Evolutionary conservation across 1,140 invertebrate species (phyloP).

Genomic region (Ceratina australensis): DNA sequence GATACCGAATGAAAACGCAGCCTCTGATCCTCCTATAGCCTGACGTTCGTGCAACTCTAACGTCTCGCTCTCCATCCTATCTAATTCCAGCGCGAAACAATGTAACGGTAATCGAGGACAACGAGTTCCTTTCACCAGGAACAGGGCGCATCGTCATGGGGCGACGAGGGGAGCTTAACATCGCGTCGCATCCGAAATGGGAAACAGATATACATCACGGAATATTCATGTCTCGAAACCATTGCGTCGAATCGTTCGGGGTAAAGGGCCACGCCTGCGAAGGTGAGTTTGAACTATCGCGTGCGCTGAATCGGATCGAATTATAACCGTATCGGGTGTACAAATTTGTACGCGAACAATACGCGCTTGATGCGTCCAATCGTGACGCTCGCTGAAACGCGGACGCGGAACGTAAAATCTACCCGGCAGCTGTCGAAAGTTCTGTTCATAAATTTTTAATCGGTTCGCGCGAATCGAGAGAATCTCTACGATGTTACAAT

Average conservation of each 20-base stretch:
- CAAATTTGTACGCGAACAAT: conserved; percentile 23
- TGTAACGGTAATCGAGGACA: conserved; percentile 4
- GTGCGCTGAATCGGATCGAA: not conserved
- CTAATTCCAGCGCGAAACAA: conserved; percentile 9
- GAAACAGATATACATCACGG: conserved; percentile 32
- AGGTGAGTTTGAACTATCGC: not conserved
- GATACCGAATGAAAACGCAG: too few species aligned
- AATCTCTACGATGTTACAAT: too few species aligned
- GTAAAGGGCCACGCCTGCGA: not conserved
- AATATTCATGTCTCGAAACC: conserved; percentile 31
- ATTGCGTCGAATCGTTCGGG: not conserved
- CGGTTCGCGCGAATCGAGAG: too few species aligned
- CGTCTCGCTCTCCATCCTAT: not conserved
- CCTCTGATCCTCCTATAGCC: too few species aligned
- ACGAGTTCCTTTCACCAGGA: conserved; percentile 6
- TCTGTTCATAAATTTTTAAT: too few species aligned
- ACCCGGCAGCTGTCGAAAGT: too few species aligned
- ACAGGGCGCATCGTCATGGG: conserved; percentile 5
- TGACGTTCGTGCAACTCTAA: not conserved
- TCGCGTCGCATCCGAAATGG: conserved; percentile 18
- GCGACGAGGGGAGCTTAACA: not conserved
- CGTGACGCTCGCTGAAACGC: not conserved
- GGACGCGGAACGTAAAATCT: not conserved
- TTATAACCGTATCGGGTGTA: conserved; percentile 16
- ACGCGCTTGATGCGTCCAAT: not conserved